A percentile compares a stretch with the other conserved stretches of the same genome.
Conservation (phyloP, 2,113 vertebrate genomes). For the Sprattus sprattus region DNA sequence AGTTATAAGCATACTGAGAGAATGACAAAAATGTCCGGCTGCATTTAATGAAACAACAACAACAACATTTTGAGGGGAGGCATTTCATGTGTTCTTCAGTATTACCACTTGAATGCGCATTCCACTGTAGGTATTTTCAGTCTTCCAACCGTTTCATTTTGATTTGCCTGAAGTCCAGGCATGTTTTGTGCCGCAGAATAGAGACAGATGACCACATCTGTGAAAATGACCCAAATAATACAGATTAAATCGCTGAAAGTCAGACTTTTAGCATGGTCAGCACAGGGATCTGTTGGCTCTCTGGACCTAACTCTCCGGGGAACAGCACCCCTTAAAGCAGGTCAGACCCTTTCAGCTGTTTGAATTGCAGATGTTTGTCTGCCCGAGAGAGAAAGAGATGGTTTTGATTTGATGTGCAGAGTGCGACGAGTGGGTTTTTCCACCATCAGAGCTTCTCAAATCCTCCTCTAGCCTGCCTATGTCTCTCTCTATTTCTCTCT, state of each 20-base stretch:
- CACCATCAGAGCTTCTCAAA: neutral
- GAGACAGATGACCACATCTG: neutral
- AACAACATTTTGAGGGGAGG: neutral
- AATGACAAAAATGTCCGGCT: neutral
- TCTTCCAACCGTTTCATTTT: neutral
- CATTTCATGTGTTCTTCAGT: neutral
- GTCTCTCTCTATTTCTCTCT: neutral
- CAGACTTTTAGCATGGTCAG: neutral
- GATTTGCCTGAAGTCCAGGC: neutral
- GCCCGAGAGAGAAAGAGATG: neutral
- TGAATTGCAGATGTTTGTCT: neutral
- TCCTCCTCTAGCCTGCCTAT: neutral
- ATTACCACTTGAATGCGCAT: neutral
- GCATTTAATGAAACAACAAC: neutral
- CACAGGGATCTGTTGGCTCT: neutral
- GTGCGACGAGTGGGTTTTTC: neutral
- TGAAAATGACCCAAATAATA: neutral
- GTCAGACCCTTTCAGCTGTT: neutral
- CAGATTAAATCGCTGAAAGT: neutral
- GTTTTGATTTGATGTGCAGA: conserved; percentile 12
- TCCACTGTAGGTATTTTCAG: neutral
- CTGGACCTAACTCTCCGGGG: neutral
- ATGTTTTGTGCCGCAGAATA: neutral
- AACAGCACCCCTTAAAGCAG: neutral
- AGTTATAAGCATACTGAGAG: neutral